These are phyloP conservation scores for Petrosia ficiformis DNA, from an alignment of 37 sponge, comb jelly and placozoan genomes.

Conservation along the genomic window DNA sequence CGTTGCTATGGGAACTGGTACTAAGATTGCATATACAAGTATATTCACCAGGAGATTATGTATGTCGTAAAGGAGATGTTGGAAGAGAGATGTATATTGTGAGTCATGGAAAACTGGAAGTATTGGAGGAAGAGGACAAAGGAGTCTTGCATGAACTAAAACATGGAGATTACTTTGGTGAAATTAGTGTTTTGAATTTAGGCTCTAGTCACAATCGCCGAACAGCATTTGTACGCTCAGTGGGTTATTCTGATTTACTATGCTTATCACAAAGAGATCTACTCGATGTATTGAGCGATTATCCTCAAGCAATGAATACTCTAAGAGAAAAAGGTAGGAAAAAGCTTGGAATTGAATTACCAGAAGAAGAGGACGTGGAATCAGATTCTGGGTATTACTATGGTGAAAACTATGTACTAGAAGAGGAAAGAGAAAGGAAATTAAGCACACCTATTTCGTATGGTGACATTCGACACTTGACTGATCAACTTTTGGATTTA, in stretches of 20 bases:
- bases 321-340: constrained; percentile 34
- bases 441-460: not conserved
- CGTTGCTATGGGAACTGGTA: constrained; percentile 72
- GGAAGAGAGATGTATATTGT: constrained; percentile 83
- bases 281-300: constrained; percentile 56
- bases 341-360: constrained; percentile 26
- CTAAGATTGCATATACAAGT: constrained; percentile 65
- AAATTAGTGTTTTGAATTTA: constrained; percentile 61
- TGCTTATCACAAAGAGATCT: constrained; percentile 58
- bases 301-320: constrained; percentile 52
- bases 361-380: no score
- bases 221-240: constrained; percentile 68
- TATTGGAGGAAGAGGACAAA: constrained; percentile 21
- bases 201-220: constrained; percentile 33
- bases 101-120: constrained; percentile 49
- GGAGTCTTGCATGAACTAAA: constrained; percentile 12
- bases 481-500: no score
- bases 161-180: constrained; percentile 70
- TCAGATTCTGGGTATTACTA: no score
- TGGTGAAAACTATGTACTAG: not conserved
- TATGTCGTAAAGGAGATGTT: constrained; percentile 65
- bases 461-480: not conserved
- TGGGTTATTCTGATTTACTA: constrained; percentile 73
- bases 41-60: constrained; percentile 72
- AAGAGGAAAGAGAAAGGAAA: not conserved